These are phyloP conservation scores for Barypeithes pellucidus DNA, from an alignment of 2,888 invertebrate species.

Conservation along the genomic window DNA sequence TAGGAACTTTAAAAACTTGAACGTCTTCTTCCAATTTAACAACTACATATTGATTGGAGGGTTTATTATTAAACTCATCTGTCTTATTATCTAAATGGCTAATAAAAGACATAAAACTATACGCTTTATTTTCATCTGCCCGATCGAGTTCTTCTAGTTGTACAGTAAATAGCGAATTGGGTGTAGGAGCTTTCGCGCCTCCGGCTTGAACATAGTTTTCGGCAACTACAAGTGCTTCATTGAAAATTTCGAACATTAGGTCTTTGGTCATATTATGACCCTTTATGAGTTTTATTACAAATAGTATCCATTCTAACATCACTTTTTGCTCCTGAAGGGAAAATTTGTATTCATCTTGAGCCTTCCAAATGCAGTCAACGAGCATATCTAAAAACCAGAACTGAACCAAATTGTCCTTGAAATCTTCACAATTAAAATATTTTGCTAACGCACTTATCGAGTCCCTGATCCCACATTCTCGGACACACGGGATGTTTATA, in stretches of 20 bases:
- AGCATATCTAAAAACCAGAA: constrained; percentile 70
- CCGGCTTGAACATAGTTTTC: constrained; percentile 65
- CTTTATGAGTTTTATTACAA: constrained; percentile 66
- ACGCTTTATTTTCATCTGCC: neutral
- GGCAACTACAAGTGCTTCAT: constrained; percentile 64
- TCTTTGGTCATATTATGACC: constrained; percentile 59
- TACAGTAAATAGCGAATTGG: constrained; percentile 61
- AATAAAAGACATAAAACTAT: neutral
- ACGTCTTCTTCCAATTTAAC: constrained; percentile 28
- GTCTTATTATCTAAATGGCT: neutral
- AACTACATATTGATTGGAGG: constrained; percentile 24
- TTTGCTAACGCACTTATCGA: constrained; percentile 62
- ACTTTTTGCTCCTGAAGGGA: constrained; percentile 64
- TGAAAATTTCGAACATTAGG: constrained; percentile 64
- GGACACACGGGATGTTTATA: constrained; percentile 56
- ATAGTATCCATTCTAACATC: constrained; percentile 66
- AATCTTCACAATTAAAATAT: constrained; percentile 63
- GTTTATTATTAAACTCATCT: neutral
- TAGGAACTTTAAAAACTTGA: constrained; percentile 39
- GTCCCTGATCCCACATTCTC: constrained; percentile 64
- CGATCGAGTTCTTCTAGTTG: constrained; percentile 21
- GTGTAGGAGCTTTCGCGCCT: constrained; percentile 58
- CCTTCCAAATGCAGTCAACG: constrained; percentile 68
- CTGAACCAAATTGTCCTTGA: constrained; percentile 64
- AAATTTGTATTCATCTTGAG: constrained; percentile 68